Evolutionary conservation across 2,797 vertebrate genomes (phyloP).

Genomic region (Ceryle rudis): DNA sequence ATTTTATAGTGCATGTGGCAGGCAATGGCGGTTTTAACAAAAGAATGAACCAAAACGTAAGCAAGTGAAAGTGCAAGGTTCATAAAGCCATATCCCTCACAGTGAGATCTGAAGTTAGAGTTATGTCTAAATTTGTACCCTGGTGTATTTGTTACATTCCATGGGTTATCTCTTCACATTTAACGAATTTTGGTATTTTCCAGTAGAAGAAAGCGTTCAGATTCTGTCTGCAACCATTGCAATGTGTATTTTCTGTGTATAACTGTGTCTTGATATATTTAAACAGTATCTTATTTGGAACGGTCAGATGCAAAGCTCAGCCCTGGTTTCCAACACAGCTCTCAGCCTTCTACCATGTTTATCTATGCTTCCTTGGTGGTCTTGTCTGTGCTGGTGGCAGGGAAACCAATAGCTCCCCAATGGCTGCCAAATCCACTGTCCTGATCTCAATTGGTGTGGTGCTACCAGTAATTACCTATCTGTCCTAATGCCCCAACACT

Average conservation of each 20-base stretch:
- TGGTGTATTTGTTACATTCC: neutral
- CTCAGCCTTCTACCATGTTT: constrained; percentile 49
- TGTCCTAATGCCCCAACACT: neutral
- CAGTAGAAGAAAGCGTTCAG: neutral
- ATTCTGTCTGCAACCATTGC: neutral
- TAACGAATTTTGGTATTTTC: neutral
- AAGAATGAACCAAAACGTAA: neutral
- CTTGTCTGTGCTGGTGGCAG: constrained; percentile 17
- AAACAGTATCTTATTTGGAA: constrained; percentile 20
- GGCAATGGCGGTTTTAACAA: neutral
- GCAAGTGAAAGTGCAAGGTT: neutral
- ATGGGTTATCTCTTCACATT: neutral
- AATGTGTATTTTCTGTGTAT: neutral
- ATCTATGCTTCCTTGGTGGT: constrained; percentile 57
- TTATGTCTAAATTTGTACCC: neutral
- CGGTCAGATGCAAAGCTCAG: neutral
- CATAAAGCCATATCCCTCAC: neutral
- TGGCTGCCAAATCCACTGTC: constrained; percentile 39
- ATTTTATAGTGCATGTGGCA: neutral
- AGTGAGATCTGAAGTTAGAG: neutral
- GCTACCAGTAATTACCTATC: constrained; percentile 12
- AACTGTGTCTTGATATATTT: neutral
- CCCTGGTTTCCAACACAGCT: neutral
- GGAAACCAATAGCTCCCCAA: constrained; percentile 18
- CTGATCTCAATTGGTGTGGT: neutral